Evolutionary conservation across 1,140 invertebrate genomes (phyloP), one percentile per base, ranked within the genome.

Genomic region (Drosophila kurseongensis): DNA sequence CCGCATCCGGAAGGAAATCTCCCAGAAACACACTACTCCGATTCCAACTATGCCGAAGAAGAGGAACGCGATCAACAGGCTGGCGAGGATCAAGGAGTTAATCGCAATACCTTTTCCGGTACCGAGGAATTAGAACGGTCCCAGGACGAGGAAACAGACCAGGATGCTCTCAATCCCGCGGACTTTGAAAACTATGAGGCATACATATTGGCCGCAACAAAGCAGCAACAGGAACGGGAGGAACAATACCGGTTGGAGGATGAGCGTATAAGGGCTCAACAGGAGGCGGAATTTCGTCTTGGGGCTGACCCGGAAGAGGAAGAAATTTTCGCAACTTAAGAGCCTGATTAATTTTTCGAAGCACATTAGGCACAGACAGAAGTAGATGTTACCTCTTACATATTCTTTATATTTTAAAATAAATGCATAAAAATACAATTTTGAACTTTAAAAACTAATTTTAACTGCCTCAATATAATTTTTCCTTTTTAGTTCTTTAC

Each of bases 101-200:
- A 44, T 12, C 16, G 23, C 13, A 36, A 23, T 4, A 4, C 1
- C 23, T 23, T 4, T 23, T 23, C 23, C 23, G 4, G 38, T 38
- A 10, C 12, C 23, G 54, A 41, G 5, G 60, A 56, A 2, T 23
- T 54, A 9, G 38, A 55, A 14, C 10, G 35, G 1, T 41, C 48
- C 12, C 23, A 44, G 9, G 63, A 27, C 18, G 55, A 16, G 1
- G 14, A 18, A 1, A 8, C 12, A 12, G 57, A 62, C 6, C 42
- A 12, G 0, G 50, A 55, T 9, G 68, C 16, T 2, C 57, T 58
- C 6, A 48, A 36, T 27, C 18, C 47, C 23, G 50, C 13, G 14
- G 50, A 52, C 32, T 75, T 59, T 14, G 23, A 41, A 1, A 76
- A 10, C 44, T 76, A 76, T 29, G 73, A 76, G 12, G 74, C 41